phyloP scores from a whole-genome alignment of 2,888 invertebrate genomes.

The Altica lythri region DNA sequence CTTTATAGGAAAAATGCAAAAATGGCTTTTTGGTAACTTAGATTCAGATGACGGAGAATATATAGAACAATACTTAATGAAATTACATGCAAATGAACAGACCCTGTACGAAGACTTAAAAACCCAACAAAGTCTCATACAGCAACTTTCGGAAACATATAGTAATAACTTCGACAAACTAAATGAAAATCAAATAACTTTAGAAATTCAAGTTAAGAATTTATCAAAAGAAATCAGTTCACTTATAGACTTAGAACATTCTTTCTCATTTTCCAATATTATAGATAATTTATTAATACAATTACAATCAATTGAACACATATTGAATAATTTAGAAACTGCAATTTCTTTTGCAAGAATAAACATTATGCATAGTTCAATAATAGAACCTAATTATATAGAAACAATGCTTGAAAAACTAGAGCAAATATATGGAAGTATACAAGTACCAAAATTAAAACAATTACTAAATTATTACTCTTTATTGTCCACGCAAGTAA shows the following conservation, averaged over 20 bases:
- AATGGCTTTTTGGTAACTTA: slow-evolving; percentile 5
- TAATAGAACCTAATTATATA: slow-evolving; percentile 5
- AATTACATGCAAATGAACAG: background rate
- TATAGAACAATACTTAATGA: background rate
- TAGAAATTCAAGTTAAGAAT: background rate
- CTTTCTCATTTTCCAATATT: slow-evolving; percentile 1
- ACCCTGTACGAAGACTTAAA: background rate
- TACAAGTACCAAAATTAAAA: background rate
- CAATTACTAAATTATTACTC: background rate
- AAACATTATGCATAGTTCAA: slow-evolving; percentile 1
- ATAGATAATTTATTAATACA: slow-evolving; percentile 1
- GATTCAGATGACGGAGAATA: slow-evolving; percentile 1
- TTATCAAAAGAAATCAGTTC: background rate
- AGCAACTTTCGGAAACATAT: background rate
- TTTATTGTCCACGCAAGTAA: slow-evolving; percentile 5
- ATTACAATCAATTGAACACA: background rate
- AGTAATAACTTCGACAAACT: slow-evolving; percentile 10
- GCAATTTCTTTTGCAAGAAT: background rate
- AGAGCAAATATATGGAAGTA: background rate
- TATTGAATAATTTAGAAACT: background rate
- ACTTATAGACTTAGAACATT: slow-evolving; percentile 1
- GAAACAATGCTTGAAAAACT: background rate
- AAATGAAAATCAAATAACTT: slow-evolving; percentile 13
- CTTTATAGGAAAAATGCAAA: slow-evolving; percentile 5
- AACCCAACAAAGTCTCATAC: background rate